Evolutionary conservation across 2,797 vertebrate genomes (phyloP), one percentile per base, ranked within the genome.

Genomic region (Anabacerthia variegaticeps): DNA sequence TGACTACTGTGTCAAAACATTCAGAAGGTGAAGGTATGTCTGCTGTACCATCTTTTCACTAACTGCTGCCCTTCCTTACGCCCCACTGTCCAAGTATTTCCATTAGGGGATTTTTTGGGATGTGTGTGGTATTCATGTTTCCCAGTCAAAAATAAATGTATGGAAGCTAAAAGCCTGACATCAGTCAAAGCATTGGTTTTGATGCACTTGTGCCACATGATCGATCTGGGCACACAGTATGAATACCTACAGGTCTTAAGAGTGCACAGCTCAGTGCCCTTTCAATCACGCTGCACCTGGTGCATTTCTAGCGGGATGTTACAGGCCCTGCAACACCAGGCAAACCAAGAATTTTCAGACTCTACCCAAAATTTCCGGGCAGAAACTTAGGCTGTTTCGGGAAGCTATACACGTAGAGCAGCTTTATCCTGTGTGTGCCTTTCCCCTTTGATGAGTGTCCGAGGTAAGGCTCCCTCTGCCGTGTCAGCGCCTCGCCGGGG

Each of bases 281-380:
- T 36, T 43, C 43, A 68, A 22, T 26, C 21, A 10, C 16, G 15
- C 46, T 11, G 12, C 10, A 58, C 20, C 3, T 5, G 2, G 2
- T 14, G 6, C 5, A 16, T 34, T 44, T 44, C 11, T 34, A 22
- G 13, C 0, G 0, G 8, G 16, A n/a, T 2, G 34, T 9, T 61
- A 54, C 13, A 61, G 72, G 44, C 7, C 11, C 27, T 12, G 18
- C 27, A 63, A 26, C 36, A 46, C 6, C 17, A 22, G 24, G 21
- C 6, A 52, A 73, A 39, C 0, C 0, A 23, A 0, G 0, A 32
- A 21, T 34, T 37, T 85, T 71, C 54, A 43, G 32, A 54, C 32
- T 22, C 13, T 22, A 19, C 21, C 28, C 24, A 4, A 63, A 56
- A 30, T 8, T 75, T 92, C 41, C 54, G 66, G 6, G 7, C 12